Base-by-base conservation (phyloP, 2,113 vertebrate genomes). In the Limnothrissa miodon region DNA sequence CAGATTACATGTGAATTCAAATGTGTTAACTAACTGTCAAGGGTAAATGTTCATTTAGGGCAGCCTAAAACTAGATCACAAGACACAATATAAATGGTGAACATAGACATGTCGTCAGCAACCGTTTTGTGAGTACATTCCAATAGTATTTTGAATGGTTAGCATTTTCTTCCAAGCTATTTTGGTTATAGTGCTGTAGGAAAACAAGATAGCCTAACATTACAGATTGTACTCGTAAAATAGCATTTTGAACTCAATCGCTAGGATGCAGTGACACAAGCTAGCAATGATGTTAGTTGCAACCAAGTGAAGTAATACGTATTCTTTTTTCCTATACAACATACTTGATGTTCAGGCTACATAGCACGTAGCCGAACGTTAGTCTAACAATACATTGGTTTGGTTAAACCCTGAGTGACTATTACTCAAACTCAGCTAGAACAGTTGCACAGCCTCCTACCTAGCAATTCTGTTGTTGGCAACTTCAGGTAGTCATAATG, bases 401-500 rank as follows among this genome's bases (percentile, higher is more conserved):
- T 56, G 48, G 48, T 53, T 21, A 53, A 2, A 53, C 4, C 17
- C 19, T 74, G 3, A 3, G 66, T 17, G 29, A 70, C n/a, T n/a
- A 0, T 70, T 33, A 36, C 15, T 25, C 46, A 13, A 25, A 33
- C 66, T 36, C 25, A 13, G 0, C 13, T 13, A 11, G 66, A 36
- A 36, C 15, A 74, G 4, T 15, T 39, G 4, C 66, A 36, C 66
- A 39, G 4, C 15, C 8, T 10, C 62, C 29, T 17, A 33, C 9
- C 4, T 74, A 4, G 29, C 66, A 36, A 74, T 1, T 29, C 29
- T 10, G 59, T 10, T 36, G 4, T 1, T 5, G 46, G 4, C 17
- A 23, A 23, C 23, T 5, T 56, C 2, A 42, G 42, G 6, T 0
- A 74, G 42, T 44, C 29, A 84, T 1, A 0, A 93, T 93, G 92